phyloP scores from a whole-genome alignment of 2,888 invertebrate species.

The Epistrophe grossulariae region DNA sequence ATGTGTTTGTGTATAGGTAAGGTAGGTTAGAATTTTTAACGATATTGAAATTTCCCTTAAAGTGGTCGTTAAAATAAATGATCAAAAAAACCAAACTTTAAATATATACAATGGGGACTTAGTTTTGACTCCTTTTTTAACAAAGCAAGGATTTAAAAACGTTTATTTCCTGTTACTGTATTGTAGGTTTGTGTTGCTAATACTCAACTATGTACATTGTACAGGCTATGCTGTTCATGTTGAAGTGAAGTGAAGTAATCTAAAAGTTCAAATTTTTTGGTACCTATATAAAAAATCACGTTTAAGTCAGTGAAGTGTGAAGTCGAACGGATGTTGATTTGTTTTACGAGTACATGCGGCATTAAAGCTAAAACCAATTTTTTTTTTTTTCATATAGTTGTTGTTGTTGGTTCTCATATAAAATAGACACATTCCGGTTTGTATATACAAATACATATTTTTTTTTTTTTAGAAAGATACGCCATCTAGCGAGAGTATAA shows the following conservation, averaged over 20 bases:
- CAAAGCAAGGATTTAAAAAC: conserved; percentile 23
- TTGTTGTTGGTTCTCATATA: not conserved
- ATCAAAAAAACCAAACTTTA: conserved; percentile 53
- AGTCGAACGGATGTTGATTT: conserved; percentile 43
- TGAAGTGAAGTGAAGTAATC: conserved; percentile 57
- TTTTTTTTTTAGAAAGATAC: conserved; percentile 19
- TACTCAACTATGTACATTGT: not conserved
- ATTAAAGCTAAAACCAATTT: conserved; percentile 27
- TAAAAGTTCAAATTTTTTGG: conserved; percentile 54
- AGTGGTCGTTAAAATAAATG: conserved; percentile 73
- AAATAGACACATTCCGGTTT: not conserved
- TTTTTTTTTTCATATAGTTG: not conserved
- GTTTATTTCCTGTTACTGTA: conserved; percentile 5
- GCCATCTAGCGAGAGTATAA: conserved; percentile 40
- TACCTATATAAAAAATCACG: conserved; percentile 5
- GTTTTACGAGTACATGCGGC: conserved; percentile 42
- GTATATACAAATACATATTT: not conserved
- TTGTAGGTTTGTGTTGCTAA: not conserved
- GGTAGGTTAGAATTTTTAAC: conserved; percentile 49
- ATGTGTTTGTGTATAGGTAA: not conserved
- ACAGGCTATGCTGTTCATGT: conserved; percentile 31
- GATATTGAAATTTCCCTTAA: conserved; percentile 71
- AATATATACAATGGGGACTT: conserved; percentile 52
- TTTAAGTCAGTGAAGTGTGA: conserved; percentile 36
- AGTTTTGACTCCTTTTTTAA: conserved; percentile 19